Conservation (phyloP, 1,140 invertebrate species). For the Megalopta genalis region DNA sequence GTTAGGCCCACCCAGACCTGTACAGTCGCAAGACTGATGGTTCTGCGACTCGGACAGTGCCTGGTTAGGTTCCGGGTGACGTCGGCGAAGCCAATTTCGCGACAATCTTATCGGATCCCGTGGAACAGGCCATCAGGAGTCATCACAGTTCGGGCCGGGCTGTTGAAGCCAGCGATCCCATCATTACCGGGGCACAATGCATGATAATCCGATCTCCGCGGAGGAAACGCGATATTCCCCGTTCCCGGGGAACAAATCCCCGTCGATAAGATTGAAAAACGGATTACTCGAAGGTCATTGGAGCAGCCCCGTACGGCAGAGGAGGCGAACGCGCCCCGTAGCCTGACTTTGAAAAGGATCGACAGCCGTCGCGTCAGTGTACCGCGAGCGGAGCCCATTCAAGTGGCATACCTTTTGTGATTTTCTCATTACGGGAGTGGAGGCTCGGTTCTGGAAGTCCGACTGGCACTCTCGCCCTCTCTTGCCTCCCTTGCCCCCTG, state of each 20-base stretch:
- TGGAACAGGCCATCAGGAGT: neutral
- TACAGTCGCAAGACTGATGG: too few species aligned
- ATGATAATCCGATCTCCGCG: constrained; percentile 15
- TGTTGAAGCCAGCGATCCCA: neutral
- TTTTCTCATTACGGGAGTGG: constrained; percentile 71
- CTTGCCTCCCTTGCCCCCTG: neutral
- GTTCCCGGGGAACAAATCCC: neutral
- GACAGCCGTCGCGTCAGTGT: constrained; percentile 15
- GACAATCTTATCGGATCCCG: too few species aligned
- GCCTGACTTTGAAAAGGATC: constrained; percentile 18
- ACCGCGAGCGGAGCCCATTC: constrained; percentile 43
- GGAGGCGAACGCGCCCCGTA: neutral
- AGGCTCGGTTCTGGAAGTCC: constrained; percentile 57
- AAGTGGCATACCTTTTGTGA: constrained; percentile 63
- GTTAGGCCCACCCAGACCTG: too few species aligned
- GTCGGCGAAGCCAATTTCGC: too few species aligned
- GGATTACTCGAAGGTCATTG: constrained; percentile 44
- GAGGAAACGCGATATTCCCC: constrained; percentile 28
- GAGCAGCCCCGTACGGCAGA: constrained; percentile 3
- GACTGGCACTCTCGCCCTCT: constrained; percentile 24
- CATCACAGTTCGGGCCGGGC: neutral
- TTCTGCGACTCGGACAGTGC: too few species aligned
- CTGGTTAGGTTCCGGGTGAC: too few species aligned
- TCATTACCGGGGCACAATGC: constrained; percentile 35
- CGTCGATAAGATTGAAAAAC: constrained; percentile 45